Conservation (phyloP, 1,140 invertebrate genomes). For the Chymomyza costata region DNA sequence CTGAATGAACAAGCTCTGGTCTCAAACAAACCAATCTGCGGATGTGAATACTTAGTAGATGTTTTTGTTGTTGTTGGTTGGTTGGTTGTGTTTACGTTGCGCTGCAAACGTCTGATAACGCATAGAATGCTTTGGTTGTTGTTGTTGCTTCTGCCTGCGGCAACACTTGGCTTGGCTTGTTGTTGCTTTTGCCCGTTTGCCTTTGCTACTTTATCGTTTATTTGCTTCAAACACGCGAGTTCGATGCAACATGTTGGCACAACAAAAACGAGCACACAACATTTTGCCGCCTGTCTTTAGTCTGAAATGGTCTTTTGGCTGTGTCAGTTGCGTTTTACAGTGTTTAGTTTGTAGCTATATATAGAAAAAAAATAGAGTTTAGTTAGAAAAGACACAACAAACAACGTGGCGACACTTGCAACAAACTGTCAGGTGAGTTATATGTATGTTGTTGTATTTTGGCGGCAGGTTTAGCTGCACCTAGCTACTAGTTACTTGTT, state of each 20-base stretch:
- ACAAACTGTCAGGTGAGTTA: too few relatives aligned
- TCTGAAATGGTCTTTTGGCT: constrained; percentile 40
- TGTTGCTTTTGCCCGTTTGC: too few relatives aligned
- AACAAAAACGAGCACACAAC: not conserved
- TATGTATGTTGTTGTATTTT: too few relatives aligned
- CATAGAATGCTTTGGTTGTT: constrained; percentile 28
- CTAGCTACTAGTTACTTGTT: too few relatives aligned
- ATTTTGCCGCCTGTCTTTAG: constrained; percentile 30
- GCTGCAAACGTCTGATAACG: constrained; percentile 44
- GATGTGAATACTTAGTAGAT: constrained; percentile 69
- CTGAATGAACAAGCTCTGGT: too few relatives aligned
- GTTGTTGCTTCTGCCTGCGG: constrained; percentile 28
- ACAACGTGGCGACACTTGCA: constrained; percentile 14
- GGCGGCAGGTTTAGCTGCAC: too few relatives aligned
- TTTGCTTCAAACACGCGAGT: constrained; percentile 34
- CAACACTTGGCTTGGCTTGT: constrained; percentile 3
- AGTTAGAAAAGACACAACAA: too few relatives aligned
- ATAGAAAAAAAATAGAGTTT: too few relatives aligned
- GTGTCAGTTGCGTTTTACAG: constrained; percentile 14
- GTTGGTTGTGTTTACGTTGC: constrained; percentile 65
- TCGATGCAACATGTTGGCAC: constrained; percentile 30
- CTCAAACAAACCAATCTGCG: constrained; percentile 42
- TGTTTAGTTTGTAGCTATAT: constrained; percentile 17
- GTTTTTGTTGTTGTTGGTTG: constrained; percentile 10
- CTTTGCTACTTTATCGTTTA: too few relatives aligned